These are phyloP conservation scores for Sitta europaea DNA, from an alignment of 2,113 vertebrate species.

Conservation along the genomic window DNA sequence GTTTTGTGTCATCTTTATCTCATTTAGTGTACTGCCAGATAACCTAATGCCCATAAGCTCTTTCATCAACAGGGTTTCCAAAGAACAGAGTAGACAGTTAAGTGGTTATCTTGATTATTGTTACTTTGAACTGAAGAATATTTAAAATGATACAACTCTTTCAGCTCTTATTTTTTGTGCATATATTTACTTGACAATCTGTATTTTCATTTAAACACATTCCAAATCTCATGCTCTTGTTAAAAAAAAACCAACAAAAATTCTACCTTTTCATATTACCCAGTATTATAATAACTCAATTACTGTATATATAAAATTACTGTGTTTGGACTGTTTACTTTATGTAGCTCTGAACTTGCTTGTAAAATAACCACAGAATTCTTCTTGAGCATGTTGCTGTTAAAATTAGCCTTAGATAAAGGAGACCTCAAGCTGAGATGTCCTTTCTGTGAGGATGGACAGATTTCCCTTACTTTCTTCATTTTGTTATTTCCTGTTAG, in stretches of 20 bases:
- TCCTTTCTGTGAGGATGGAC: not conserved
- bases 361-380: not conserved
- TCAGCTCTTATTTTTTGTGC: not conserved
- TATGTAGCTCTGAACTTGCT: not conserved
- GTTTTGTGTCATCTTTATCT: conserved; percentile 6
- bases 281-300: not conserved
- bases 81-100: not conserved
- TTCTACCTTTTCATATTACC: not conserved
- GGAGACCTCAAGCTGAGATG: not conserved
- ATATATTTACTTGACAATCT: not conserved
- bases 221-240: not conserved
- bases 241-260: not conserved
- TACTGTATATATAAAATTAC: not conserved
- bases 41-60: not conserved
- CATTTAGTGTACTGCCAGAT: not conserved
- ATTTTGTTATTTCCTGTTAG: not conserved
- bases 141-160: not conserved
- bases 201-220: not conserved
- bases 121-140: not conserved
- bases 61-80: not conserved
- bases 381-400: not conserved
- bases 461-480: not conserved
- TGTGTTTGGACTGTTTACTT: not conserved
- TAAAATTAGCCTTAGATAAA: not conserved
- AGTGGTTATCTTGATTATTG: not conserved